Percentiles rank a stretch among this genome's conserved stretches.
Evolutionary conservation across 2,888 invertebrate species (phyloP).

Genomic region (Drosophila neonasuta): DNA sequence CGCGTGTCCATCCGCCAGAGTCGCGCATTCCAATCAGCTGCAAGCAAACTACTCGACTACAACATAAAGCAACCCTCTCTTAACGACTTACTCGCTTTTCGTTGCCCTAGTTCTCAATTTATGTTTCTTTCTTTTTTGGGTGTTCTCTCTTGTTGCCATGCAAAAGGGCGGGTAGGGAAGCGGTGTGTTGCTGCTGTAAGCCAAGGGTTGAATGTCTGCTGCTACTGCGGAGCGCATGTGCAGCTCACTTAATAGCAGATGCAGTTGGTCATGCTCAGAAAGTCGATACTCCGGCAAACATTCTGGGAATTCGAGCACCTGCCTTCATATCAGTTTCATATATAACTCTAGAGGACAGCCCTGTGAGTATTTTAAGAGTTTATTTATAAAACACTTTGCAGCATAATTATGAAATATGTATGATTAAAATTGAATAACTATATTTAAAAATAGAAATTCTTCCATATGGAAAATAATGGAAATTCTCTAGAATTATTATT

Average conservation of each 20-base stretch:
- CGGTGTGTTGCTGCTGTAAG: neutral
- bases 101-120: neutral
- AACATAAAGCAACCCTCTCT: slow-evolving; percentile 13
- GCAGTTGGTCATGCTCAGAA: slow-evolving; percentile 13
- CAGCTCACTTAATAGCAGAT: slow-evolving; percentile 24
- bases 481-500: no score
- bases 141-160: slow-evolving; percentile 12
- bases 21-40: slow-evolving; percentile 21
- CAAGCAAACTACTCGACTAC: neutral
- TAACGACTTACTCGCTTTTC: neutral
- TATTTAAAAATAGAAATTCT: no score
- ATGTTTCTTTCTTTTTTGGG: neutral
- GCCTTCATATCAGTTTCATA: neutral
- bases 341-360: neutral
- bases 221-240: slow-evolving; percentile 25
- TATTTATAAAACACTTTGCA: no score
- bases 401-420: no score
- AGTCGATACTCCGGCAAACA: slow-evolving; percentile 25
- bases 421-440: no score
- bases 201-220: slow-evolving; percentile 32
- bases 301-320: slow-evolving; percentile 5
- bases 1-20: slow-evolving; percentile 21
- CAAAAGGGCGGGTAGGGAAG: neutral
- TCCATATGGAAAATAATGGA: no score
- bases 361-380: neutral